Evolutionary conservation across 2,888 invertebrate genomes (phyloP).

Genomic region (Orgyia antiqua): DNA sequence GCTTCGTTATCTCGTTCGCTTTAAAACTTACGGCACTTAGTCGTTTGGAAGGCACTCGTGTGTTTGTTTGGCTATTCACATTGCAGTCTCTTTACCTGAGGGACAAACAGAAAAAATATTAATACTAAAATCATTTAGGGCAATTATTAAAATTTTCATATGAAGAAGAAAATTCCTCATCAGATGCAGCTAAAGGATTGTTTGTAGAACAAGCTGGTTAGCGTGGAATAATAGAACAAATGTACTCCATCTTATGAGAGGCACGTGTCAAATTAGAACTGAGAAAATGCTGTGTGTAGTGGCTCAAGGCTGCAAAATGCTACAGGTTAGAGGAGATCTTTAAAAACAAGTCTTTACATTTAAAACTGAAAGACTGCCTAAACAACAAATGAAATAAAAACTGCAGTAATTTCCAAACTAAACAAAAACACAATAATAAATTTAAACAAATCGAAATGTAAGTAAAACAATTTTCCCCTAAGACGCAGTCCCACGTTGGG

Average conservation of each 20-base stretch:
- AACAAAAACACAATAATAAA: slow-evolving; percentile 39
- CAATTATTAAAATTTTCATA: no score
- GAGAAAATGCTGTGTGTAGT: no score
- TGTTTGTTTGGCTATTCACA: slow-evolving; percentile 49
- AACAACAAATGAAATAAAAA: slow-evolving; percentile 15
- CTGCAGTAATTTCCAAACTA: slow-evolving; percentile 5
- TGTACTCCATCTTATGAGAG: no score
- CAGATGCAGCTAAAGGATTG: no score
- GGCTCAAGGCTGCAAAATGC: no score
- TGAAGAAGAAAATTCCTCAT: no score
- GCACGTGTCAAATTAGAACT: no score
- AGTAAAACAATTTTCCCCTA: slow-evolving; percentile 28
- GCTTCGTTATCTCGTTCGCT: slow-evolving; percentile 38
- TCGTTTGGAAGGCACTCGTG: slow-evolving; percentile 52
- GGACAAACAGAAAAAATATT: slow-evolving; percentile 17
- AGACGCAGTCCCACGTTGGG: slow-evolving; percentile 44
- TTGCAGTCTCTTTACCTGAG: slow-evolving; percentile 54
- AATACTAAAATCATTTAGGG: neutral
- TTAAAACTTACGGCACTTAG: slow-evolving; percentile 41
- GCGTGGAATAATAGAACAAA: no score
- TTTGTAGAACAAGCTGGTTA: no score
- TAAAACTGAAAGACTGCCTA: neutral
- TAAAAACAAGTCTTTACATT: no score
- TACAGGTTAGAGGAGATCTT: no score
- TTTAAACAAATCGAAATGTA: slow-evolving; percentile 49